Percentiles rank a stretch among this genome's conserved stretches.
Evolutionary conservation across 2,797 vertebrate genomes (phyloP).

Genomic region (Myiotriccus ornatus): DNA sequence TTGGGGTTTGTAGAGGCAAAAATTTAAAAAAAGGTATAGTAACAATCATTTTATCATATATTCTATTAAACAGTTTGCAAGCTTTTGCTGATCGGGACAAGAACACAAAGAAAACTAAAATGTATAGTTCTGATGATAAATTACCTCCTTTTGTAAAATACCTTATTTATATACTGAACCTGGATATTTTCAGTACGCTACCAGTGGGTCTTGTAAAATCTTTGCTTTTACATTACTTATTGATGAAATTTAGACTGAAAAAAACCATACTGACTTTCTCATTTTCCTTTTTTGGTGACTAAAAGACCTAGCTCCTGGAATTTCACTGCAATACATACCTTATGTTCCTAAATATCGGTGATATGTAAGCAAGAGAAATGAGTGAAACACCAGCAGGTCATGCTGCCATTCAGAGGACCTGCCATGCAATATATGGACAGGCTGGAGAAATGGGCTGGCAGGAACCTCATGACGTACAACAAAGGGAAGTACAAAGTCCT

Average conservation of each 20-base stretch:
- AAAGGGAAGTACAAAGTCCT: background rate
- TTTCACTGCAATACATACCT: background rate
- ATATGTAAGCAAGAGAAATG: background rate
- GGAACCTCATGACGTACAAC: background rate
- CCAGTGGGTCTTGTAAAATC: background rate
- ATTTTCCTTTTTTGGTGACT: background rate
- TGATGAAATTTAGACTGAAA: background rate
- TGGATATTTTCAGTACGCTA: background rate
- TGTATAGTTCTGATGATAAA: background rate
- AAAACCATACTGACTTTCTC: background rate
- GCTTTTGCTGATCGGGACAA: background rate
- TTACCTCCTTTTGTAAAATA: background rate
- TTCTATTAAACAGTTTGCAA: background rate
- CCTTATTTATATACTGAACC: background rate
- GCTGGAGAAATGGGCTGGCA: background rate
- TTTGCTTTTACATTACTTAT: background rate
- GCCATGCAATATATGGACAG: background rate
- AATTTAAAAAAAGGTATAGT: background rate
- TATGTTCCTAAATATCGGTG: background rate
- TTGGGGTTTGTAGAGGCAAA: background rate
- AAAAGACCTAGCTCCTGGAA: background rate
- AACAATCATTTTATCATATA: background rate
- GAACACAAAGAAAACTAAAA: background rate
- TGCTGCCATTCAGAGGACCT: background rate
- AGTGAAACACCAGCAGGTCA: background rate